Conservation (phyloP, 2,113 vertebrate species). For the Myiozetetes cayanensis region DNA sequence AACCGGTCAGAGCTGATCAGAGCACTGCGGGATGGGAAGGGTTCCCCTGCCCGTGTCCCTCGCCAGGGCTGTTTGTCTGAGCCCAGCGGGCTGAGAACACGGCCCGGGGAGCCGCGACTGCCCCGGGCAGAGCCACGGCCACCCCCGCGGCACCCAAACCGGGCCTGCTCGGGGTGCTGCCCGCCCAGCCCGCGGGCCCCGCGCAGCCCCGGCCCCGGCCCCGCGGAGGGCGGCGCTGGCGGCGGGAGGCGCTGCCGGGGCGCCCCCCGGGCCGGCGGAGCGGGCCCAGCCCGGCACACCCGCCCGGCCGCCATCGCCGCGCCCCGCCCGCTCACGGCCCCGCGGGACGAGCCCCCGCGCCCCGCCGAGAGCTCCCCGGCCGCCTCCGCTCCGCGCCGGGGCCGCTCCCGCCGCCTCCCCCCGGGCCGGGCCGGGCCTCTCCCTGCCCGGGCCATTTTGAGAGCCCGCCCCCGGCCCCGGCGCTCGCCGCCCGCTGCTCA, state of each 20-base stretch:
- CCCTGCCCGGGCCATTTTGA: too few relatives aligned
- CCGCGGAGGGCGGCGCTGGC: too few relatives aligned
- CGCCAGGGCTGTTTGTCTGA: background rate
- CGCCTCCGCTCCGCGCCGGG: too few relatives aligned
- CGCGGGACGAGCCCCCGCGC: too few relatives aligned
- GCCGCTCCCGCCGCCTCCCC: too few relatives aligned
- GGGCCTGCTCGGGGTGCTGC: background rate
- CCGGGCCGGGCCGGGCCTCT: too few relatives aligned
- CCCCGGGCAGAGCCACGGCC: fast-evolving
- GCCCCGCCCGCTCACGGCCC: too few relatives aligned
- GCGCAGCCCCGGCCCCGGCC: too few relatives aligned
- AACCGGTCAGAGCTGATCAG: background rate
- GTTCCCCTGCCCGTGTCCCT: background rate
- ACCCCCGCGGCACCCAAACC: background rate
- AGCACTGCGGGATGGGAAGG: background rate
- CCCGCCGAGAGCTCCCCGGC: too few relatives aligned
- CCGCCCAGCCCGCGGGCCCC: background rate
- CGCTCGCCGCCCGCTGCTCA: too few relatives aligned
- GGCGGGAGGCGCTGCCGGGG: background rate
- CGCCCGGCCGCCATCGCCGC: too few relatives aligned
- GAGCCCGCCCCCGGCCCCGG: too few relatives aligned
- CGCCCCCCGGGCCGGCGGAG: background rate
- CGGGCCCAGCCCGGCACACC: background rate
- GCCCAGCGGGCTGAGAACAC: background rate
- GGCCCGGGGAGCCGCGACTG: background rate